A percentile compares a stretch with the other conserved stretches of the same genome.
These are phyloP conservation scores for Magallana nippona DNA, from an alignment of 2,888 invertebrate genomes.

Conservation along the genomic window DNA sequence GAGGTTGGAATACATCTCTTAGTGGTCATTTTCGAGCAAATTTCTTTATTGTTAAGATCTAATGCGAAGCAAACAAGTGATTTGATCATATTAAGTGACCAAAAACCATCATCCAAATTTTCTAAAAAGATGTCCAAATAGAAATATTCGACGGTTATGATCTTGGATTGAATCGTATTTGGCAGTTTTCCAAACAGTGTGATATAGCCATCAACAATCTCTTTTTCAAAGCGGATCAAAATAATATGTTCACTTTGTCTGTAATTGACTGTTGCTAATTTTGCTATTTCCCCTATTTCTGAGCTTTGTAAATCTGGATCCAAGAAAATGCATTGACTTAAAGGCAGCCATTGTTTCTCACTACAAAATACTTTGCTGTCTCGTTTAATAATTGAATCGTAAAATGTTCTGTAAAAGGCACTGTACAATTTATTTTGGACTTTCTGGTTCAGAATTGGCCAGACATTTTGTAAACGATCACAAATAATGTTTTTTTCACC, in stretches of 20 bases:
- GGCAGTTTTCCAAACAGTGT: background rate
- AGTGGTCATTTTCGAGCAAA: slow-evolving; percentile 1
- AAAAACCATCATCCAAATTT: slow-evolving; percentile 41
- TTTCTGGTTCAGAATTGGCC: slow-evolving; percentile 46
- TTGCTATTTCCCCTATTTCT: slow-evolving; percentile 43
- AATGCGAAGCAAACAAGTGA: slow-evolving; percentile 38
- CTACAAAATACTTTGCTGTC: slow-evolving; percentile 50
- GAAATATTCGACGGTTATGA: slow-evolving; percentile 48
- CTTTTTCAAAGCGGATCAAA: background rate
- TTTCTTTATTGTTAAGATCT: slow-evolving; percentile 22
- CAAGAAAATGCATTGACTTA: slow-evolving; percentile 51
- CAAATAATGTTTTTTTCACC: background rate
- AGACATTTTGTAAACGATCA: slow-evolving; percentile 47
- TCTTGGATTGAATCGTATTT: slow-evolving; percentile 20
- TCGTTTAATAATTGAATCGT: slow-evolving; percentile 28
- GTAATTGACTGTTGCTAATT: slow-evolving; percentile 35
- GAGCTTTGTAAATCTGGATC: slow-evolving; percentile 41
- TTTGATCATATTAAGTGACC: background rate
- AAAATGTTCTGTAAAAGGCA: slow-evolving; percentile 47
- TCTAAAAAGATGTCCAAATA: slow-evolving; percentile 53
- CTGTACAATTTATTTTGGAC: background rate
- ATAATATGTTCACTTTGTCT: background rate
- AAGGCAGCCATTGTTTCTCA: slow-evolving; percentile 36
- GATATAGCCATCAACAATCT: background rate
- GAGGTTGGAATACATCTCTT: slow-evolving; percentile 40